Evolutionary conservation across 2,888 invertebrate species (phyloP).

Genomic region (Myopa testacea): DNA sequence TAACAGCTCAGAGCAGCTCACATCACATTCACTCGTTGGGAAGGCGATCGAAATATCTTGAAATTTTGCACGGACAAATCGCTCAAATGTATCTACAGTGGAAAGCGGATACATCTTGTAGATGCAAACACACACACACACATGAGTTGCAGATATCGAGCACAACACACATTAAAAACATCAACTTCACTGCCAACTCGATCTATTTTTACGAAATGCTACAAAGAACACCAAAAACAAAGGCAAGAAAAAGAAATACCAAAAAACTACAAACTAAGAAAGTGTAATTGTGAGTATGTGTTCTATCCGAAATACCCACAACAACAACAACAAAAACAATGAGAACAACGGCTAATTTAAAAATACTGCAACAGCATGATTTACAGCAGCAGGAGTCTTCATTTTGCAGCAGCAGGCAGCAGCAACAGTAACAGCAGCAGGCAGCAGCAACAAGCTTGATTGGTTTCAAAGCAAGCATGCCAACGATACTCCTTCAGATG

Average conservation of each 20-base stretch:
- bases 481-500: neutral
- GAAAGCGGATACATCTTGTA: neutral
- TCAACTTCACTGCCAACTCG: slow-evolving; percentile 8
- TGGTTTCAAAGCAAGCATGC: slow-evolving; percentile 23
- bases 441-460: slow-evolving; percentile 19
- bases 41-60: neutral
- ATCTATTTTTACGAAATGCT: slow-evolving; percentile 10
- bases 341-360: slow-evolving; percentile 7
- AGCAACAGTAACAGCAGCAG: neutral
- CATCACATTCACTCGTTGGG: neutral
- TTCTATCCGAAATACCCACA: neutral
- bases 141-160: too few relatives aligned
- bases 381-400: slow-evolving; percentile 1
- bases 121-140: neutral
- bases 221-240: neutral
- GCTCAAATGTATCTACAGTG: too few relatives aligned
- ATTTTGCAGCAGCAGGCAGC: neutral
- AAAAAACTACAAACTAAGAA: neutral
- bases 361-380: slow-evolving; percentile 17
- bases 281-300: neutral
- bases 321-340: neutral
- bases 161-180: neutral
- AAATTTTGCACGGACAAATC: neutral
- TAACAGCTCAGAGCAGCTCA: neutral
- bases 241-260: too few relatives aligned